Conservation (phyloP, 1,140 invertebrate genomes). For the Cardiocondyla obscurior region DNA sequence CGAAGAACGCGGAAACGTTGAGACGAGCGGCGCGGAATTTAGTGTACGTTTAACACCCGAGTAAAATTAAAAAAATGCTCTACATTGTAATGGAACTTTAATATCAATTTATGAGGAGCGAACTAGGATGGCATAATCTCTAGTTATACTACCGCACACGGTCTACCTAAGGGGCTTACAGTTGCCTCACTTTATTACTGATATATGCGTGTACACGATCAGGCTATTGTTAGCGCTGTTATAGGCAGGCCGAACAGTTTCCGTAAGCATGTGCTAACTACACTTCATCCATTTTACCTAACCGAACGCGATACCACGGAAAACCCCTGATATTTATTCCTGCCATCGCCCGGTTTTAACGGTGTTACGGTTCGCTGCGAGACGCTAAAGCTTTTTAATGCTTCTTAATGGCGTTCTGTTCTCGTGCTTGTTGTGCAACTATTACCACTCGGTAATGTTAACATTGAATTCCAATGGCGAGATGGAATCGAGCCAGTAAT, state of each 20-base stretch:
- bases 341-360: constrained; percentile 71
- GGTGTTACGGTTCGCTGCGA: constrained; percentile 45
- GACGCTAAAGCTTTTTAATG: constrained; percentile 70
- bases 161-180: constrained; percentile 69
- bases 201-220: constrained; percentile 73
- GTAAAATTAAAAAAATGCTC: constrained; percentile 39
- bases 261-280: constrained; percentile 59
- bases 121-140: constrained; percentile 63
- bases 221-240: constrained; percentile 54
- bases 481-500: constrained; percentile 15
- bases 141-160: constrained; percentile 59
- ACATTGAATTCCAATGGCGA: constrained; percentile 35
- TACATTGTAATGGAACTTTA: constrained; percentile 66
- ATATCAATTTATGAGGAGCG: constrained; percentile 70
- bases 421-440: constrained; percentile 40
- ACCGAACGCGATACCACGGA: constrained; percentile 41
- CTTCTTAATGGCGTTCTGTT: constrained; percentile 53
- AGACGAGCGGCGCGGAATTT: constrained; percentile 20
- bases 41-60: constrained; percentile 42
- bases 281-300: constrained; percentile 55
- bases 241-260: constrained; percentile 58
- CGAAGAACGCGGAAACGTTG: background rate
- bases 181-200: constrained; percentile 72
- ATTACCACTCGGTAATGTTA: constrained; percentile 13
- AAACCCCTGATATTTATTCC: constrained; percentile 75